Percentiles rank a stretch among this genome's conserved stretches.
phyloP scores from a whole-genome alignment of 2,888 invertebrate species.

The Saturnia japonica region DNA sequence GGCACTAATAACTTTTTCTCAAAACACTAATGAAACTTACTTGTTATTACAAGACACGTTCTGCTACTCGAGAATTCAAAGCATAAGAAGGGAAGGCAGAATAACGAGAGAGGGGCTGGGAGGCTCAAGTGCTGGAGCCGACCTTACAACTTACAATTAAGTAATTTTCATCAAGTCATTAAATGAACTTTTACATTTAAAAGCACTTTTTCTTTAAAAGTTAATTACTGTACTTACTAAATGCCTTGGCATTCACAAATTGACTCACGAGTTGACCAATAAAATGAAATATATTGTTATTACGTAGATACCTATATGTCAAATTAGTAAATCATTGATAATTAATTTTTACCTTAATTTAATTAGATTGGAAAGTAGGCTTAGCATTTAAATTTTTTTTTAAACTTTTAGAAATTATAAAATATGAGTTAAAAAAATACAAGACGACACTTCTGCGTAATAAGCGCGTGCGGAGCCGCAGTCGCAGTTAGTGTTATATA shows the following conservation, averaged over 20 bases:
- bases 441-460: too few relatives aligned
- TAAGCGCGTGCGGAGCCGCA: too few relatives aligned
- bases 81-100: constrained; percentile 29
- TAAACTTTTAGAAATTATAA: too few relatives aligned
- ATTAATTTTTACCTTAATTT: background rate
- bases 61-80: constrained; percentile 54
- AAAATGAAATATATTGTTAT: background rate
- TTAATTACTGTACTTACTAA: constrained; percentile 18
- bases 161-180: constrained; percentile 62
- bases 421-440: too few relatives aligned
- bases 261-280: background rate
- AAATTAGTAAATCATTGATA: background rate
- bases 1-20: constrained; percentile 75
- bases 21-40: constrained; percentile 78
- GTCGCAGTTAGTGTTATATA: background rate
- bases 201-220: constrained; percentile 37
- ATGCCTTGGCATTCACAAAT: background rate
- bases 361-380: background rate
- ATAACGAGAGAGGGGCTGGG: constrained; percentile 32
- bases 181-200: constrained; percentile 38
- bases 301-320: too few relatives aligned
- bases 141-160: constrained; percentile 65
- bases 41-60: constrained; percentile 77
- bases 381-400: too few relatives aligned
- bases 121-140: constrained; percentile 50